These are phyloP conservation scores for Dynastes maya DNA, from an alignment of 2,888 invertebrate species.

Conservation along the genomic window DNA sequence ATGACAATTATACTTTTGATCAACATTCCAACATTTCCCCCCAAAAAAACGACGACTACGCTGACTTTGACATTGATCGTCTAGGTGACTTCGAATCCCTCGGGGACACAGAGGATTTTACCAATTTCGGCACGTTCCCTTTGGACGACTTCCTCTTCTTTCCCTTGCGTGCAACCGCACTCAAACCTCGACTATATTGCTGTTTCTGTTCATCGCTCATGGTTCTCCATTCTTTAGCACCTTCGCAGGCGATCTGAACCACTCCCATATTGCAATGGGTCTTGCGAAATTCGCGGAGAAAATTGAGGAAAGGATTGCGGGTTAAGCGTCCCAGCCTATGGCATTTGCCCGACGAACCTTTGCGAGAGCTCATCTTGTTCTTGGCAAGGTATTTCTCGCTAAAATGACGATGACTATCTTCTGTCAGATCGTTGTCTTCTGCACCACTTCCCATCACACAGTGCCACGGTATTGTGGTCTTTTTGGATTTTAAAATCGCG, in stretches of 20 bases:
- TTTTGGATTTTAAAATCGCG: background rate
- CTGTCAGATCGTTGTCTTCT: background rate
- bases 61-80: background rate
- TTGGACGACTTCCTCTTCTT: background rate
- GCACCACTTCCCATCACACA: background rate
- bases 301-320: constrained; percentile 64
- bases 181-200: constrained; percentile 52
- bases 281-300: constrained; percentile 60
- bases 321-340: constrained; percentile 46
- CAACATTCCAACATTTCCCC: background rate
- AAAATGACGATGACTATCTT: background rate
- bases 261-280: constrained; percentile 61
- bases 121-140: background rate
- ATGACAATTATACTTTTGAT: background rate
- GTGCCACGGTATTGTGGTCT: background rate
- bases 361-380: background rate
- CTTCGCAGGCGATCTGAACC: constrained; percentile 63
- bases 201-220: constrained; percentile 56
- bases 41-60: background rate
- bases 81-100: background rate
- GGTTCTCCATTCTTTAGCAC: constrained; percentile 62
- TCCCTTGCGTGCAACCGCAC: background rate
- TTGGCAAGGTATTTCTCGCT: background rate
- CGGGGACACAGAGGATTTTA: background rate
- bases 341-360: background rate